Evolutionary conservation across 2,113 vertebrate genomes (phyloP), one percentile per base, ranked within the genome.

Genomic region (Silurus glanis): DNA sequence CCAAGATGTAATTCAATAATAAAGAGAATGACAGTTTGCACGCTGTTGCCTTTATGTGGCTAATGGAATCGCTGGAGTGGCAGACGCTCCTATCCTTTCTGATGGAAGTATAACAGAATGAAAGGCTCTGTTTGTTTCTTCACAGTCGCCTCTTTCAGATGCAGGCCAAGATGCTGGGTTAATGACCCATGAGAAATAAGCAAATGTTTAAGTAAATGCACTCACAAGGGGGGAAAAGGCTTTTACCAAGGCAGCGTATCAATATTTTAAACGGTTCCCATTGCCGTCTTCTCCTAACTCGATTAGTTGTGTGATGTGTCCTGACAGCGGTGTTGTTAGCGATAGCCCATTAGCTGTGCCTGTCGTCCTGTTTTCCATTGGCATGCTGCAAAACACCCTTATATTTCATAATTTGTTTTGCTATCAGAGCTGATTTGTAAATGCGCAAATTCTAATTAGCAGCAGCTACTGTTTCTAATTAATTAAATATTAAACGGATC

Each of bases 371-470:
- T 97, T 97, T 97, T 95, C 96, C 94, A 93, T 90, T 88, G 94
- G 95, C 96, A 97, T 96, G 95, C 92, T 19, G 91, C 91, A 92
- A 94, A 96, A 97, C 95, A 95, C 96, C 95, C 96, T 97, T 98
- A 99, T 99, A 99, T 98, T 99, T 99, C 97, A 98, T 98, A 97
- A 99, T 99, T 99, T 99, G 97, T 97, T 97, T 97, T 96, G 96
- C 97, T 96, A 97, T 99, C 98, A 97, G 96, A 96, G 97, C 95
- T 97, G 97, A 99, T 99, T 99, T 98, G 97, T 97, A 98, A 98
- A 98, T 96, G 97, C 97, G 97, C 97, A 99, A 96, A 97, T 98
- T 98, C 96, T 98, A 98, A 99, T 99, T 98, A 98, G 96, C 96
- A 96, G 92, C 87, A 94, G 96, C 96, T 94, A 97, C 96, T 96